These are phyloP conservation scores for Cheilosia scutellata DNA, from an alignment of 2,888 invertebrate species.

Conservation along the genomic window DNA sequence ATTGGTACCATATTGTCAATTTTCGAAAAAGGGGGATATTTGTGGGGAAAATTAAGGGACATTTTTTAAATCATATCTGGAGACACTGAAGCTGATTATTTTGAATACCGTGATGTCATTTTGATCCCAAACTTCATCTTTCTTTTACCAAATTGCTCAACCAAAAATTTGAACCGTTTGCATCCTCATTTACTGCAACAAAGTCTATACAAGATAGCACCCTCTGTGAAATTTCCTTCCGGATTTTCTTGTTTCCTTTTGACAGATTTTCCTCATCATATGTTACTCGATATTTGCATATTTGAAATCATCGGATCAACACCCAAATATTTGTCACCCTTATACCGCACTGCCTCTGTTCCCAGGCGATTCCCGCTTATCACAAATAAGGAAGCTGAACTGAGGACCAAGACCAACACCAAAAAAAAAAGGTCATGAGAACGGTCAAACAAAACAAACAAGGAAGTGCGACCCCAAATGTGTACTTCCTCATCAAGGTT, in stretches of 20 bases:
- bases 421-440: conserved; percentile 67
- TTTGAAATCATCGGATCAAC: conserved; percentile 5
- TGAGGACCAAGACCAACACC: conserved; percentile 3
- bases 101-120: too few species aligned
- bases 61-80: too few species aligned
- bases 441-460: conserved; percentile 62
- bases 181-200: background rate
- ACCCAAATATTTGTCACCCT: conserved; percentile 28
- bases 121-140: too few species aligned
- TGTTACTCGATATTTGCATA: conserved; percentile 40
- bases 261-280: too few species aligned
- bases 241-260: conserved; percentile 48
- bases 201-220: background rate
- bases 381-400: conserved; percentile 61
- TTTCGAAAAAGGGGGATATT: too few species aligned
- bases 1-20: too few species aligned
- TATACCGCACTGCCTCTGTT: conserved; percentile 15
- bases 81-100: too few species aligned
- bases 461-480: conserved; percentile 70
- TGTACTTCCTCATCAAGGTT: conserved; percentile 48
- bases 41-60: too few species aligned
- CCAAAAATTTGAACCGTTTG: too few species aligned
- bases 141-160: too few species aligned
- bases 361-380: conserved; percentile 49
- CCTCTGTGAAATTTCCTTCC: conserved; percentile 20